Evolutionary conservation across 1,140 invertebrate species (phyloP), one percentile per base, ranked within the genome.

Genomic region (Piezodorus guildinii): DNA sequence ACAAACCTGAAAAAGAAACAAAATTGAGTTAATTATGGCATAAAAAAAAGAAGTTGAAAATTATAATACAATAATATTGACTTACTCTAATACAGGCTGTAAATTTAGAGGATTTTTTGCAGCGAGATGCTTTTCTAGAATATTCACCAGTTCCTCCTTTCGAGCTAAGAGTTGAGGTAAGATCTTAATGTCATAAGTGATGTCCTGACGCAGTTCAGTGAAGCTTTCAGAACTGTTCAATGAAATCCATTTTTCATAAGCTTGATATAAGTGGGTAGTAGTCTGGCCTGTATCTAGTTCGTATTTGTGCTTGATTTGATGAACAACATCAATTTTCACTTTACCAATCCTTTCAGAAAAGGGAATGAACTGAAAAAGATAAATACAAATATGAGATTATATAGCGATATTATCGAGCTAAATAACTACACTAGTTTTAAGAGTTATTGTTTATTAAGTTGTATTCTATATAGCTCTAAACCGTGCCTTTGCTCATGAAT

Each of bases 191-290:
- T 85, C 79, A 51, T 71, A 65, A 23, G 74, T 73, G 12, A 92
- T 81, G 72, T 87, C 81, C 69, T 82, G 83, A 69, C 81, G 82
- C 67, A 95, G 90, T 21, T 79, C 76, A 56, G 80, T 80, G 76
- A 86, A 96, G 71, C 86, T 85, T 69, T 90, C 82, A 2, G 90
- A 89, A 62, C 89, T 80, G 76, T 95, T 93, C 21, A 94, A 77
- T 44, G 85, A 83, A 70, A 82, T 83, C 91, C 91, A 95, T 80
- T 94, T 94, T 67, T 85, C 77, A n/a, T 94, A 71, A 0, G 88
- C 81, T 72, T 90, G 80, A 70, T 83, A 77, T 73, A 95, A 94
- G 73, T 84, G 85, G 17, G 15, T 23, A 68, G 85, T 82, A 44
- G 75, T 73, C 65, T 87, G 83, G 68, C 87, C 83, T 44, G 80